phyloP scores from a whole-genome alignment of 2,797 vertebrate species.

The Oryzias sinensis region DNA sequence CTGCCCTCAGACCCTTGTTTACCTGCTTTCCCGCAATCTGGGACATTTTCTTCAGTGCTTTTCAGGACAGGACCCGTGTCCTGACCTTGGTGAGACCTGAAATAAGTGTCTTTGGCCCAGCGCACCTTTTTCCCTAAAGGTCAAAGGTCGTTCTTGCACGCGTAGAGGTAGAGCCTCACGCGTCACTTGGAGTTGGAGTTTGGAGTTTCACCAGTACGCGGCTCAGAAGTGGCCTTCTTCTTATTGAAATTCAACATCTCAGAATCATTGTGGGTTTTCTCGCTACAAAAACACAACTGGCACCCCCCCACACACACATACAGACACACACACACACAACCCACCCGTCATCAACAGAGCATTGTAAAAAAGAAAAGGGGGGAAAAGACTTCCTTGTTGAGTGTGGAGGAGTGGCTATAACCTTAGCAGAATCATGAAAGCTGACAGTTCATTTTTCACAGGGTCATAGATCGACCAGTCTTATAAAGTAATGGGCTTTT shows the following conservation, averaged over 20 bases:
- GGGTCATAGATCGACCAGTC: conserved; percentile 82
- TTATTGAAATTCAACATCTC: conserved; percentile 10
- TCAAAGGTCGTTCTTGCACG: too few species aligned
- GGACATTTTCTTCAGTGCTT: too few species aligned
- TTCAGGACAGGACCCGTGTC: too few species aligned
- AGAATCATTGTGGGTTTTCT: conserved; percentile 28
- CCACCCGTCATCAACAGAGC: conserved; percentile 40
- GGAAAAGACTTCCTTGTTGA: conserved; percentile 57
- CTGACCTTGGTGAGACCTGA: too few species aligned
- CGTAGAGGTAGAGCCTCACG: too few species aligned
- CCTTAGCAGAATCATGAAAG: conserved; percentile 85
- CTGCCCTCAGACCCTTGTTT: too few species aligned
- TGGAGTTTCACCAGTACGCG: too few species aligned
- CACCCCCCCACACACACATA: conserved; percentile 1
- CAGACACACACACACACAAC: conserved; percentile 36
- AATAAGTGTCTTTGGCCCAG: too few species aligned
- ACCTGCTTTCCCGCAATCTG: too few species aligned
- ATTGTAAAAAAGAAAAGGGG: conserved; percentile 20
- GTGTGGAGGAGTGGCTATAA: conserved; percentile 80
- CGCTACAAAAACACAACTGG: conserved; percentile 27
- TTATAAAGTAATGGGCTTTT: conserved; percentile 87
- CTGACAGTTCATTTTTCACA: conserved; percentile 87
- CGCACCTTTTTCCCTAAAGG: too few species aligned
- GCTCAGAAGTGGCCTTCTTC: not conserved
- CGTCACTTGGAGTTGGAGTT: too few species aligned